Conservation (phyloP, 2,797 vertebrate species). For the Enteromius afrohamiltoni region DNA sequence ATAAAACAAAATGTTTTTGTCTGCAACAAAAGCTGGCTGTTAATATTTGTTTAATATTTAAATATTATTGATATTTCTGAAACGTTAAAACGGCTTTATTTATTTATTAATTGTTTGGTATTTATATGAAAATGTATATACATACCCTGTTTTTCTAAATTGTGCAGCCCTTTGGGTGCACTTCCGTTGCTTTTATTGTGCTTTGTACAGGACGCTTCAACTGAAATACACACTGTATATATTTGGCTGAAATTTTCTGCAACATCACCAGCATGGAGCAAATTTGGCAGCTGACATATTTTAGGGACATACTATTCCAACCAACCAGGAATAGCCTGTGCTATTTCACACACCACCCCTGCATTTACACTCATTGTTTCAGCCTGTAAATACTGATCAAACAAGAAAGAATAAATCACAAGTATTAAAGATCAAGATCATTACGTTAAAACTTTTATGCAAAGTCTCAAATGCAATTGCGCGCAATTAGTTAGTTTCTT, state of each 20-base stretch:
- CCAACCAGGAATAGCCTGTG: not conserved
- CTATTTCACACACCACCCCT: not conserved
- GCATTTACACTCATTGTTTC: not conserved
- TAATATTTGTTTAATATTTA: not conserved
- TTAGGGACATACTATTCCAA: not conserved
- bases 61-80: not conserved
- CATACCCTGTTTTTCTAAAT: not conserved
- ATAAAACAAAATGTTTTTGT: not conserved
- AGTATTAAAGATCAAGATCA: not conserved
- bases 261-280: not conserved
- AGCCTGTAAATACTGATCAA: not conserved
- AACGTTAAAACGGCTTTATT: not conserved
- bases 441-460: not conserved
- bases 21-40: not conserved
- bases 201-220: not conserved
- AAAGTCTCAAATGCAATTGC: not conserved
- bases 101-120: not conserved
- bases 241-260: not conserved
- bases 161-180: not conserved
- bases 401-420: not conserved
- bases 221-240: not conserved
- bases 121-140: not conserved
- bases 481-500: not conserved
- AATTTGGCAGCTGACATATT: constrained; percentile 19
- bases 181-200: not conserved